Conservation (phyloP, 2,113 vertebrate genomes). For the Scalopus aquaticus region DNA sequence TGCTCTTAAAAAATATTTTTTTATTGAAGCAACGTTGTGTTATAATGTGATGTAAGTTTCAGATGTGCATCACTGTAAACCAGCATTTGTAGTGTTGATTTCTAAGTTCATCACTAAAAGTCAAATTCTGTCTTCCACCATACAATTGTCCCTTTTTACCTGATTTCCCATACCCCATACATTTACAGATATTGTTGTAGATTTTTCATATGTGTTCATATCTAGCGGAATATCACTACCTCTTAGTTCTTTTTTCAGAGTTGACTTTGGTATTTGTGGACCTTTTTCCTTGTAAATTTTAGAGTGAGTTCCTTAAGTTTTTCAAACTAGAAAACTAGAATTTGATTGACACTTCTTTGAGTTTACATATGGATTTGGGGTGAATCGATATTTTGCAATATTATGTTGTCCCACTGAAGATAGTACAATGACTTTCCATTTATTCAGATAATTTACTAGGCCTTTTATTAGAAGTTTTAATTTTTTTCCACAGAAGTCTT, state of each 20-base stretch:
- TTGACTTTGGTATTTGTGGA: neutral
- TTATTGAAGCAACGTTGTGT: no score
- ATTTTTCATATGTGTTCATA: neutral
- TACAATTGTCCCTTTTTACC: no score
- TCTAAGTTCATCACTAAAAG: no score
- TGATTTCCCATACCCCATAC: neutral
- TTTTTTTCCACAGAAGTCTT: neutral
- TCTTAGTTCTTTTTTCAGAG: neutral
- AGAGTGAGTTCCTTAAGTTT: neutral
- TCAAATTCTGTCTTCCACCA: no score
- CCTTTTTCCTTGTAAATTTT: neutral
- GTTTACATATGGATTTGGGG: neutral
- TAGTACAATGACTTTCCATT: neutral
- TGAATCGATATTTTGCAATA: neutral
- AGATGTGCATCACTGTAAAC: no score
- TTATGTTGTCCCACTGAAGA: neutral
- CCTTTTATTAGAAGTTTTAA: neutral
- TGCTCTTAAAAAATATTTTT: no score
- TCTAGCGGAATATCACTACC: neutral
- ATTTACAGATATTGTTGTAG: neutral
- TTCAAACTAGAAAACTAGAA: neutral
- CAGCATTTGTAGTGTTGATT: no score
- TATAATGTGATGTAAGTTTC: no score
- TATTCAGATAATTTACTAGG: conserved; percentile 1
- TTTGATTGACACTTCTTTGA: neutral